A percentile compares a stretch with the other conserved stretches of the same genome.
These are phyloP conservation scores for Micrasema minimum DNA, from an alignment of 1,140 invertebrate species.

Conservation along the genomic window DNA sequence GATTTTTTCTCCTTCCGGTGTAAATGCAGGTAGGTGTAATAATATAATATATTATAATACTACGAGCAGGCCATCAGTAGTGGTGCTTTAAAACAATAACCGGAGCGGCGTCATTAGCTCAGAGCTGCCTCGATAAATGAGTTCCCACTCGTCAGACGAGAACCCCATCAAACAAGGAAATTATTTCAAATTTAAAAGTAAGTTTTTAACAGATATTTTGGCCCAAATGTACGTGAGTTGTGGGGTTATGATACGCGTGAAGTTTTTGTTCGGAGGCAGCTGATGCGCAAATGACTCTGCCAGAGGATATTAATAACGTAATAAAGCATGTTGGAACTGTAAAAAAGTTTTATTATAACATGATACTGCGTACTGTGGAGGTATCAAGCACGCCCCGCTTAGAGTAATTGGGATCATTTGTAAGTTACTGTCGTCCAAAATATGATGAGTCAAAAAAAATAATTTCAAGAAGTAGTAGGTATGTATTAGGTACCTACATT, in stretches of 20 bases:
- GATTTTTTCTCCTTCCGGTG: constrained; percentile 33
- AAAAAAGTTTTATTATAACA: constrained; percentile 19
- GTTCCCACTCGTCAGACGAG: constrained; percentile 37
- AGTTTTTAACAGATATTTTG: constrained; percentile 34
- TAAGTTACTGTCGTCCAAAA: no score
- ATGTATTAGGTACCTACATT: no score
- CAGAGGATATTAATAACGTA: constrained; percentile 30
- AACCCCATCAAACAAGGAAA: constrained; percentile 25
- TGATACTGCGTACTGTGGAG: not conserved
- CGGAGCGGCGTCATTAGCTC: constrained; percentile 44
- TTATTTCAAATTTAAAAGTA: constrained; percentile 30
- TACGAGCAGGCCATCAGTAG: constrained; percentile 9
- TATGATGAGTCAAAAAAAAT: no score
- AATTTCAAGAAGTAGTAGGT: no score
- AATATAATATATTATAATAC: no score
- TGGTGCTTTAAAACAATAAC: constrained; percentile 52
- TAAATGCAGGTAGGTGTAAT: not conserved
- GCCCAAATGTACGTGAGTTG: constrained; percentile 19
- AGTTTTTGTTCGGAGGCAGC: constrained; percentile 29
- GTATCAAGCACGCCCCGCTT: not conserved
- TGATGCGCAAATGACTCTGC: constrained; percentile 31
- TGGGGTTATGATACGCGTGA: constrained; percentile 38
- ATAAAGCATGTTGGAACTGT: constrained; percentile 1
- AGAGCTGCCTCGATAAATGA: constrained; percentile 38
- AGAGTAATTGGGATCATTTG: constrained; percentile 16